phyloP scores from a whole-genome alignment of 2,797 vertebrate genomes.

The Rhinichthys osculus region DNA sequence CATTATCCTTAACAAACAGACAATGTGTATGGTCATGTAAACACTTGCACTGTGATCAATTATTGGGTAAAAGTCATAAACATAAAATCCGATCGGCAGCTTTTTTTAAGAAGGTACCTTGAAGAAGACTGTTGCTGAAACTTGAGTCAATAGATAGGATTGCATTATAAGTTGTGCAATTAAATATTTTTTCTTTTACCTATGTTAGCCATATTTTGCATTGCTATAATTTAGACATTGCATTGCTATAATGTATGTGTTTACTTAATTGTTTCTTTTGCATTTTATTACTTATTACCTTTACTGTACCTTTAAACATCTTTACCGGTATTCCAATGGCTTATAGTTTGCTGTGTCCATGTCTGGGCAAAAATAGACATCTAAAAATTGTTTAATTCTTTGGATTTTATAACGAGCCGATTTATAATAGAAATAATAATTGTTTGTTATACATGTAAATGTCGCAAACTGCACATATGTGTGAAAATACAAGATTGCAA shows the following conservation, averaged over 20 bases:
- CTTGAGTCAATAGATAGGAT: background rate
- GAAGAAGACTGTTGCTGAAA: background rate
- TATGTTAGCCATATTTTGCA: background rate
- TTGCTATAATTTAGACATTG: background rate
- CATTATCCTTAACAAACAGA: background rate
- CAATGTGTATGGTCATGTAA: background rate
- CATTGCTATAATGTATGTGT: background rate
- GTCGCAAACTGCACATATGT: background rate
- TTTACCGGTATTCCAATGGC: background rate
- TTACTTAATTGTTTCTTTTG: background rate
- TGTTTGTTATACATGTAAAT: background rate
- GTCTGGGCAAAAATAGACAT: background rate
- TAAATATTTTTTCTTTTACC: background rate
- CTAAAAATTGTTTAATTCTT: background rate
- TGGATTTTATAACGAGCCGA: background rate
- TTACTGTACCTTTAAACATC: background rate
- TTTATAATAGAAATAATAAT: background rate
- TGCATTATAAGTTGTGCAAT: background rate
- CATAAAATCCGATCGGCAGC: background rate
- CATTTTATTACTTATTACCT: background rate
- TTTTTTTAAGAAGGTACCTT: background rate
- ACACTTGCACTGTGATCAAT: background rate
- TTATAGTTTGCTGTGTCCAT: background rate
- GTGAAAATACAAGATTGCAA: background rate
- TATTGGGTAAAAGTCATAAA: background rate